Conservation (phyloP, 1,140 invertebrate genomes). For the Zaprionus camerounensis region DNA sequence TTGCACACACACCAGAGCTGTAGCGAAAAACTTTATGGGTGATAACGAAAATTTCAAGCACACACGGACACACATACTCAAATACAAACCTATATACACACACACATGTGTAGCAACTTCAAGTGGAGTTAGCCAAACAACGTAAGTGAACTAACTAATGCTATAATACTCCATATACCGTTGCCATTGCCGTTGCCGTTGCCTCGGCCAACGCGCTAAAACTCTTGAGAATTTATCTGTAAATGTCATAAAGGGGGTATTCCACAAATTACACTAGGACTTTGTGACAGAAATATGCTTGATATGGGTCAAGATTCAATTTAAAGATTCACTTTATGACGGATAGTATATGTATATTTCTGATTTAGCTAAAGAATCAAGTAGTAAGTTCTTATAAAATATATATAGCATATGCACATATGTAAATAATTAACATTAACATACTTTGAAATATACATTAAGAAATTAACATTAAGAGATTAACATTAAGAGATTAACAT, state of each 20-base stretch:
- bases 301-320: too few relatives aligned
- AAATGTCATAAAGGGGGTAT: neutral
- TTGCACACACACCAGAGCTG: neutral
- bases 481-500: too few relatives aligned
- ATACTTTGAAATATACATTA: too few relatives aligned
- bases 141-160: conserved; percentile 3
- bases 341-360: too few relatives aligned
- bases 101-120: neutral
- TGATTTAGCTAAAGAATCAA: too few relatives aligned
- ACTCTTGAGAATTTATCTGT: neutral
- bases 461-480: too few relatives aligned
- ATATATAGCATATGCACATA: too few relatives aligned
- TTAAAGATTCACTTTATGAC: too few relatives aligned
- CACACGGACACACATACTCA: neutral
- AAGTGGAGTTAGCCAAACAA: conserved; percentile 2
- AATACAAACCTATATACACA: too few relatives aligned
- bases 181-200: neutral
- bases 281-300: too few relatives aligned
- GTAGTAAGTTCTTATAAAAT: too few relatives aligned
- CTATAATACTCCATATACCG: neutral
- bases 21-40: conserved; percentile 5
- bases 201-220: neutral
- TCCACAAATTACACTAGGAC: conserved; percentile 2
- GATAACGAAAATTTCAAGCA: conserved; percentile 1
- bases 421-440: too few relatives aligned